Base-by-base conservation (phyloP, 2,113 vertebrate species). In the Actinemys pallida region DNA sequence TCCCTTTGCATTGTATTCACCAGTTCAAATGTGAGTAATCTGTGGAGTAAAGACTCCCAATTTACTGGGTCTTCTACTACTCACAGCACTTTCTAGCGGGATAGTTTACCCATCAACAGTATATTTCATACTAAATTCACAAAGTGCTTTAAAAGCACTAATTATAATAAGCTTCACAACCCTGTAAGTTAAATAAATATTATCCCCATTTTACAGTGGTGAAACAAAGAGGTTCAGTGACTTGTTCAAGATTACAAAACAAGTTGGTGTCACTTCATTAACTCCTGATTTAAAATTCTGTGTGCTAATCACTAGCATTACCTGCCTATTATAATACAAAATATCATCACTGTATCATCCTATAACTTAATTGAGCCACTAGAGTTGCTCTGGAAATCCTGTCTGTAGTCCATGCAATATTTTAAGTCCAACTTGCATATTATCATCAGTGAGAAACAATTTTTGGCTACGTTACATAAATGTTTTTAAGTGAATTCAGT, bases 21-120 rank as follows among this genome's bases (percentile, higher is more conserved):
- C 24, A 24, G 8, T 76, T 76, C 39, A 76, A 76, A 42, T 13
- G 42, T 3, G 12, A 76, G 24, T 76, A 25, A 45, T 42, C 72
- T 25, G 39, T 5, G 39, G 24, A 69, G 35, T 69, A 69, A 62
- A 62, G 59, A 69, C 92, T 92, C 59, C 69, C 85, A 54, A 93
- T 95, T 96, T 95, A 96, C 52, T 82, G 90, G 91, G 91, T 59
- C 92, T 95, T 94, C 90, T 84, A 96, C 80, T 91, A 93, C 59
- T 87, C 81, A 81, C 53, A 65, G 86, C 90, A 90, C 84, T 95
- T 94, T 96, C 81, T 87, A 93, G 79, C 85, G 79, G 95, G 83
- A 84, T 89, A 50, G 50, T 94, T 90, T 83, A 90, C 65, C 76
- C n/a, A 83, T 90, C 54, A 89, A 65, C 86, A 86, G 20, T 54